These are phyloP conservation scores for Onychomys arenicola DNA, from an alignment of 2,797 vertebrate genomes.

Conservation along the genomic window DNA sequence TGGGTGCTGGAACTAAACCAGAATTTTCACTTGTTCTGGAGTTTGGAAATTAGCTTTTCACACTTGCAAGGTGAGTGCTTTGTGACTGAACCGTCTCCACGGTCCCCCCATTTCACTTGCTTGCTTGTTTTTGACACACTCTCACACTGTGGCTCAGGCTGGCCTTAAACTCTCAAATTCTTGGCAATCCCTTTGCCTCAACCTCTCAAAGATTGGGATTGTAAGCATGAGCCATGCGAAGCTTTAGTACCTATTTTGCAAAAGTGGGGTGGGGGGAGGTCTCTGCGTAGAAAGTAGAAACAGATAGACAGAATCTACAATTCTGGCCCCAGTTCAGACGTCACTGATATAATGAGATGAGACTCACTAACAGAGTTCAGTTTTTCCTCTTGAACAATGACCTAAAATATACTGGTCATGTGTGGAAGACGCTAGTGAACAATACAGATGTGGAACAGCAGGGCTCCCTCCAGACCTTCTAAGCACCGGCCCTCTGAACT, in stretches of 20 bases:
- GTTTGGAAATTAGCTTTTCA: too few species aligned
- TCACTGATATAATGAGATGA: neutral
- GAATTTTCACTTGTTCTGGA: neutral
- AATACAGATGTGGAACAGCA: neutral
- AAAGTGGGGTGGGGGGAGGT: neutral
- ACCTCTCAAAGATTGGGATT: neutral
- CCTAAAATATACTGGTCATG: neutral
- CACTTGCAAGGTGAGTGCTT: neutral
- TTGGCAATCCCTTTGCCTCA: neutral
- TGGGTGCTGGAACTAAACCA: neutral
- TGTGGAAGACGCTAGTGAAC: conserved; percentile 19
- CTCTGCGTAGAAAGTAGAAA: neutral
- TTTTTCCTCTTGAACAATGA: neutral
- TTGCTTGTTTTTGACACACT: neutral
- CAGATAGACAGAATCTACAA: neutral
- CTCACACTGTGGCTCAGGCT: neutral
- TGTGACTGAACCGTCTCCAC: too few species aligned
- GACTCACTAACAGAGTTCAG: neutral
- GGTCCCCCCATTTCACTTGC: neutral
- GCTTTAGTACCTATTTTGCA: neutral
- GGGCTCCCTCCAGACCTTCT: neutral
- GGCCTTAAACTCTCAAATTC: neutral
- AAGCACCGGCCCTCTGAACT: too few species aligned
- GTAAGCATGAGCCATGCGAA: too few species aligned
- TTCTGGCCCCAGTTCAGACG: neutral